Evolutionary conservation across 1,140 invertebrate species (phyloP).

Genomic region (Cylas formicarius): DNA sequence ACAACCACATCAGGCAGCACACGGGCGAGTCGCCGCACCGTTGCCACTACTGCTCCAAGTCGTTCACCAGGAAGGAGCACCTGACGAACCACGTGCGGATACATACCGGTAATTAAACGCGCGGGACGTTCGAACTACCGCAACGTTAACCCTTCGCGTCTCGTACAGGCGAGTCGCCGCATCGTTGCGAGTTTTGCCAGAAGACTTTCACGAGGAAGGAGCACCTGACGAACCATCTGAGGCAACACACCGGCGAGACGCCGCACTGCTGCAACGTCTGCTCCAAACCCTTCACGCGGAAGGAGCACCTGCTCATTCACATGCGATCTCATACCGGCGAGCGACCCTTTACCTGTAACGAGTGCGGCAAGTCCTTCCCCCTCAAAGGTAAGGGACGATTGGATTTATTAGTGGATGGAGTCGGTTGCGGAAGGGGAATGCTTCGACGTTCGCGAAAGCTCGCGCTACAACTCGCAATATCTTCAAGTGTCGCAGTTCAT

Average conservation of each 20-base stretch:
- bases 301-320: slow-evolving; percentile 67
- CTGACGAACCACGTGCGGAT: slow-evolving; percentile 68
- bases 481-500: too few species aligned
- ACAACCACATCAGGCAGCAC: slow-evolving; percentile 74
- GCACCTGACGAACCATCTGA: slow-evolving; percentile 70
- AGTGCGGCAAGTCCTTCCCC: slow-evolving; percentile 81
- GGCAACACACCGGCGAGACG: slow-evolving; percentile 62
- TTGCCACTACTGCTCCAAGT: slow-evolving; percentile 76
- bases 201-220: slow-evolving; percentile 78
- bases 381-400: slow-evolving; percentile 67
- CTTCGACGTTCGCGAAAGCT: too few species aligned
- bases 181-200: slow-evolving; percentile 73
- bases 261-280: slow-evolving; percentile 68
- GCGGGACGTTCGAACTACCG: neutral
- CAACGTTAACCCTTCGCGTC: neutral
- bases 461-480: too few species aligned
- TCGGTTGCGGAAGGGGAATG: too few species aligned
- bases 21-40: slow-evolving; percentile 73
- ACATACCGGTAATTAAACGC: slow-evolving; percentile 58
- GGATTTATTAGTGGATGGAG: too few species aligned
- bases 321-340: slow-evolving; percentile 86
- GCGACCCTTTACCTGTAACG: slow-evolving; percentile 68
- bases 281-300: slow-evolving; percentile 58
- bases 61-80: slow-evolving; percentile 77
- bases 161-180: slow-evolving; percentile 72